Percentiles rank a stretch among this genome's conserved stretches.
These are phyloP conservation scores for Ooceraea biroi DNA, from an alignment of 1,140 invertebrate species.

Conservation along the genomic window DNA sequence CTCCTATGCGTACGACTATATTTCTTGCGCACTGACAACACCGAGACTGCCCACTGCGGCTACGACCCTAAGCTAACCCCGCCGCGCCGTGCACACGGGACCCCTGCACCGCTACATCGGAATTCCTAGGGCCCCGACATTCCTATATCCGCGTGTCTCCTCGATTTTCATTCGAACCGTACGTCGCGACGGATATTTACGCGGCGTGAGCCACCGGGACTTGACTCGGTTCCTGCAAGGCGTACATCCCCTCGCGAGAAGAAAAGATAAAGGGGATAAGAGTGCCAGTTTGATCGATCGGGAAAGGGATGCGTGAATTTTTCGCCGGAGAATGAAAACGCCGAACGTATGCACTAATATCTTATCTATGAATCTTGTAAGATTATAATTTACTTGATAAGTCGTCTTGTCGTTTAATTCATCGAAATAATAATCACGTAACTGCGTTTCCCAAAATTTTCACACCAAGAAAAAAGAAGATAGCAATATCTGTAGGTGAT, in stretches of 20 bases:
- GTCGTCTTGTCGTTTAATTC: too few species aligned
- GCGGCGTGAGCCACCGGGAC: not conserved
- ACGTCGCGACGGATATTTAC: constrained; percentile 16
- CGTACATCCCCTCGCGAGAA: constrained; percentile 36
- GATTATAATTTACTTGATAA: too few species aligned
- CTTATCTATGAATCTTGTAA: too few species aligned
- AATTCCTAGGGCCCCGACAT: constrained; percentile 46
- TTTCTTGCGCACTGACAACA: constrained; percentile 73
- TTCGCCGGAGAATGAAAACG: too few species aligned
- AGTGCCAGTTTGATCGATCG: not conserved
- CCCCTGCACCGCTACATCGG: constrained; percentile 38
- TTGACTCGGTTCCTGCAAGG: not conserved
- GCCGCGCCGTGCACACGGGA: constrained; percentile 25
- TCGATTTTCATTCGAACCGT: constrained; percentile 37
- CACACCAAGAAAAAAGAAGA: too few species aligned
- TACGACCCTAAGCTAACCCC: too few species aligned
- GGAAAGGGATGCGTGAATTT: not conserved
- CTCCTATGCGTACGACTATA: constrained; percentile 74
- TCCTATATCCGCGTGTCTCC: constrained; percentile 9
- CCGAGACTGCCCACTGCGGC: constrained; percentile 69
- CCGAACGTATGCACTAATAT: too few species aligned
- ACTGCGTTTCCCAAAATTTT: too few species aligned
- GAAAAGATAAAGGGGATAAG: not conserved
- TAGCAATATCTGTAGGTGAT: too few species aligned
- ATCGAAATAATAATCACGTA: too few species aligned